A percentile compares a stretch with the other conserved stretches of the same genome.
phyloP scores from a whole-genome alignment of 1,140 invertebrate species.

The Eupeodes corollae region DNA sequence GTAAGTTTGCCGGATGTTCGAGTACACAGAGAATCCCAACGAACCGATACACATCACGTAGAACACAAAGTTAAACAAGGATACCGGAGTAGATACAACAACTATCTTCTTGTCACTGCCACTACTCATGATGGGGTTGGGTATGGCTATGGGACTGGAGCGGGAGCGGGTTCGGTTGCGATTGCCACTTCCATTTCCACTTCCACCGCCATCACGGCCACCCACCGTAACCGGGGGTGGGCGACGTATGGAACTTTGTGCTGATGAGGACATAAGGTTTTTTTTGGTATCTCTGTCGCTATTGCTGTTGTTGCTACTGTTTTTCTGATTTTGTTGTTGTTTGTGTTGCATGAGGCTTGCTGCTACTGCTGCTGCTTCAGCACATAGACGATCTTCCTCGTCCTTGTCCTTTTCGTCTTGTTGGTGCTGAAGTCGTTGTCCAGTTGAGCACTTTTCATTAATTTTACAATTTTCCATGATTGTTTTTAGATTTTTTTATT shows the following conservation, averaged over 20 bases:
- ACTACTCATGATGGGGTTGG: not conserved
- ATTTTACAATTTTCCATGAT: too few relatives aligned
- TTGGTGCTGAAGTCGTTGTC: not conserved
- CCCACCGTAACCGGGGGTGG: too few relatives aligned
- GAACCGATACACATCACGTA: constrained; percentile 33
- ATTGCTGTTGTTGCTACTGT: constrained; percentile 10
- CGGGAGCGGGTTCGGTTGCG: not conserved
- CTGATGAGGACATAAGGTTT: constrained; percentile 25
- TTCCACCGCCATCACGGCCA: too few relatives aligned
- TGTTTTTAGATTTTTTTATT: too few relatives aligned
- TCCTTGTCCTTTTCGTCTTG: not conserved
- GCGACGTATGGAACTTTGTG: not conserved
- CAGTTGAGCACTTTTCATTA: too few relatives aligned
- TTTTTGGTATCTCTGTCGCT: constrained; percentile 28
- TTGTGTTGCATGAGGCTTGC: too few relatives aligned
- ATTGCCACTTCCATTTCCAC: not conserved
- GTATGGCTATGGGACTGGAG: not conserved
- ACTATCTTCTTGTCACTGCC: not conserved
- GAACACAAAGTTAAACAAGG: constrained; percentile 27
- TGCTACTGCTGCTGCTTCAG: too few relatives aligned
- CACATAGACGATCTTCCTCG: too few relatives aligned
- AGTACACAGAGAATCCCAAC: constrained; percentile 30
- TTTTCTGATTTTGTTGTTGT: constrained; percentile 4
- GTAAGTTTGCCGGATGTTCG: constrained; percentile 29
- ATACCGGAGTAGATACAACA: constrained; percentile 3